Conservation (phyloP, 2,797 vertebrate species). For the Pterois miles region DNA sequence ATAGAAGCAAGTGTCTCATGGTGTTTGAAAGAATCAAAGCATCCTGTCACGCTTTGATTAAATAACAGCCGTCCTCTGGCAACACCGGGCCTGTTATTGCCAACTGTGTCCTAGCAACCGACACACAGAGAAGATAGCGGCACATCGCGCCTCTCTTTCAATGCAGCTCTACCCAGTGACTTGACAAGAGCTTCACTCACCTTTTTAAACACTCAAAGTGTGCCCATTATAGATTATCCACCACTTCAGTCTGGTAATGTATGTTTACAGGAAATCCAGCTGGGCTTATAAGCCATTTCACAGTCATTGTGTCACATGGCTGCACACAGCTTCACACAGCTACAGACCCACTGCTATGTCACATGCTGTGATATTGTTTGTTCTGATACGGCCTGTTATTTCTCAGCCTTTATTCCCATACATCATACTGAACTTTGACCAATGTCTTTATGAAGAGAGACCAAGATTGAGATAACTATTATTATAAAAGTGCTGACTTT, state of each 20-base stretch:
- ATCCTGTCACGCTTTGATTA: conserved; percentile 45
- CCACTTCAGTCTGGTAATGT: neutral
- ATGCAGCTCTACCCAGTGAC: conserved; percentile 50
- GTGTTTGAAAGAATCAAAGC: conserved; percentile 37
- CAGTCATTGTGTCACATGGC: neutral
- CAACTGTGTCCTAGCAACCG: conserved; percentile 82
- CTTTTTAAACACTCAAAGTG: conserved; percentile 6
- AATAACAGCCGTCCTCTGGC: conserved; percentile 68
- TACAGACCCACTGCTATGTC: neutral
- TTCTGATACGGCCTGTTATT: neutral
- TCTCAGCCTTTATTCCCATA: neutral
- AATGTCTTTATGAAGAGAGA: neutral
- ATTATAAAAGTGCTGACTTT: neutral
- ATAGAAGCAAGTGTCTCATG: conserved; percentile 29
- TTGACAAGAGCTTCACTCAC: conserved; percentile 30
- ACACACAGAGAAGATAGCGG: conserved; percentile 55
- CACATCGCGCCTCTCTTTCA: conserved; percentile 40
- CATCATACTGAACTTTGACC: conserved; percentile 2
- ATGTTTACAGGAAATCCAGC: neutral
- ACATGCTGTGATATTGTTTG: neutral
- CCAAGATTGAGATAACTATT: neutral
- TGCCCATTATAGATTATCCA: neutral
- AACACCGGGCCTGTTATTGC: conserved; percentile 73
- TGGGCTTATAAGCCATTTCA: neutral
- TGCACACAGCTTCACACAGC: neutral